phyloP scores from a whole-genome alignment of 2,113 vertebrate species.

The Phocoena sinus region DNA sequence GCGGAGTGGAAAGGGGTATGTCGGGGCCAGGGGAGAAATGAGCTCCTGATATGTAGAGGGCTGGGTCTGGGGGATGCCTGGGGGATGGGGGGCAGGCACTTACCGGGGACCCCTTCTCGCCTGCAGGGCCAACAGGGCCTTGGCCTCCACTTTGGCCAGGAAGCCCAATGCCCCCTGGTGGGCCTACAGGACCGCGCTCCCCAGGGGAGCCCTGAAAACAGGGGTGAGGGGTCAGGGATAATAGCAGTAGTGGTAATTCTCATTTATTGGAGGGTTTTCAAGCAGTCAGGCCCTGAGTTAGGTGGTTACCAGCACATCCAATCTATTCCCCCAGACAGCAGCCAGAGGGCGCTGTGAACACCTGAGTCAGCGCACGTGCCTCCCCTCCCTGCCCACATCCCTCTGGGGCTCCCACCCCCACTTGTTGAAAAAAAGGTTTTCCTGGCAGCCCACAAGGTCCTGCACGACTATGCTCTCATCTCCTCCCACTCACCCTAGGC shows the following conservation, averaged over 20 bases:
- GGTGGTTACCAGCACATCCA: neutral
- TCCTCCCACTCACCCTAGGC: neutral
- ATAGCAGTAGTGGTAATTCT: neutral
- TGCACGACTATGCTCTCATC: no score
- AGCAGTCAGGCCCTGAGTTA: neutral
- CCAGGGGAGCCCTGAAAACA: constrained; percentile 86
- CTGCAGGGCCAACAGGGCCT: constrained; percentile 86
- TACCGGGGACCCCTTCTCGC: constrained; percentile 93
- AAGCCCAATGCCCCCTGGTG: constrained; percentile 89
- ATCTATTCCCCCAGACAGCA: neutral
- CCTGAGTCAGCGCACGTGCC: neutral
- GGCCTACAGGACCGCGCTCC: constrained; percentile 88
- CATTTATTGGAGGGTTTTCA: neutral
- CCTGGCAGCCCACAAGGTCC: rapidly evolving
- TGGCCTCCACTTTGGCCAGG: constrained; percentile 86
- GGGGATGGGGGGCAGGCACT: constrained; percentile 54
- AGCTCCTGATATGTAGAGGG: neutral
- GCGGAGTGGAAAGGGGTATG: neutral
- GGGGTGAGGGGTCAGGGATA: neutral
- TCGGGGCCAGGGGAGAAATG: neutral
- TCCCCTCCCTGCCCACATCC: neutral
- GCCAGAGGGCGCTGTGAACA: neutral
- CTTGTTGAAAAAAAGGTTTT: neutral
- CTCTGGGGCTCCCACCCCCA: neutral
- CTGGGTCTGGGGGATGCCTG: neutral